These are phyloP conservation scores for Luehdorfia chinensis DNA, from an alignment of 1,140 invertebrate species.

Conservation along the genomic window DNA sequence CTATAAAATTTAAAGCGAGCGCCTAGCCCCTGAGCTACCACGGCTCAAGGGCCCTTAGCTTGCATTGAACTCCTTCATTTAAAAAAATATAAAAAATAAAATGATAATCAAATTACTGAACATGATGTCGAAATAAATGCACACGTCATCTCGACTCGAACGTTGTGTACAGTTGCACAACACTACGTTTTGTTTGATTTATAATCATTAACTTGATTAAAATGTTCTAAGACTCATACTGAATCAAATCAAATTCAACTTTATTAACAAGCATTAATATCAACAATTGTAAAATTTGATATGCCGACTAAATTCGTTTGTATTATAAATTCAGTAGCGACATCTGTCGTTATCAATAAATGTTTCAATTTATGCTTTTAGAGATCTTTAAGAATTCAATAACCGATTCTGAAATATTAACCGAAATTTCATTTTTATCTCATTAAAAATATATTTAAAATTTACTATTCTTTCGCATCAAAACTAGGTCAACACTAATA, in stretches of 20 bases:
- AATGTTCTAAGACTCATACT: constrained; percentile 1
- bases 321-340: constrained; percentile 31
- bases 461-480: too few relatives aligned
- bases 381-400: not conserved
- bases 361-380: constrained; percentile 28
- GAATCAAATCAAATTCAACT: not conserved
- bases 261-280: constrained; percentile 4
- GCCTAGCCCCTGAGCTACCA: too few relatives aligned
- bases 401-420: too few relatives aligned
- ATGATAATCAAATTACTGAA: constrained; percentile 41
- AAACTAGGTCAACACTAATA: too few relatives aligned
- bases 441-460: too few relatives aligned
- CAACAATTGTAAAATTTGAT: not conserved
- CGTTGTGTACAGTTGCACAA: constrained; percentile 19
- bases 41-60: too few relatives aligned
- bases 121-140: constrained; percentile 31
- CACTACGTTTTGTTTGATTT: constrained; percentile 26
- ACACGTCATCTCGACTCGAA: constrained; percentile 24
- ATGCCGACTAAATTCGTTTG: not conserved
- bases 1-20: too few relatives aligned
- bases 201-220: not conserved
- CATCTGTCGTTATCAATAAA: constrained; percentile 44
- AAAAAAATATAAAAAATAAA: too few relatives aligned
- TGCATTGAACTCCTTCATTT: too few relatives aligned
- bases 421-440: too few relatives aligned